phyloP scores from a whole-genome alignment of 37 sponge, comb jelly and placozoan species.

The Diacarnus erythraeanus region DNA sequence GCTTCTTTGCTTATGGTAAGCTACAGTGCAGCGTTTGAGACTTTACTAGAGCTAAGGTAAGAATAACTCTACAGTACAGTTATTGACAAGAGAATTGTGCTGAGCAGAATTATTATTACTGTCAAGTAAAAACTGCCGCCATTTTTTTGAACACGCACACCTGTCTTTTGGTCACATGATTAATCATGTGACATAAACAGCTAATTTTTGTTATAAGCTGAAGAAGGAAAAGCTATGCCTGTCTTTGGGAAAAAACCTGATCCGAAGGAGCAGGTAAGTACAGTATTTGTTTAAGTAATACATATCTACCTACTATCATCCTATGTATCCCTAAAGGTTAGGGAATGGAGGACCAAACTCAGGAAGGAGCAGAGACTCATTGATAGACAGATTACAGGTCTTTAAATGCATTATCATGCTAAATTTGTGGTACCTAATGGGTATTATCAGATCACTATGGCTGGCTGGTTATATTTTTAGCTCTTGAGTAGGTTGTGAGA shows the following conservation, averaged over 20 bases:
- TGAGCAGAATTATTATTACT: no score
- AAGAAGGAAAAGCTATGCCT: constrained; percentile 8
- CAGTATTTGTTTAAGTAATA: neutral
- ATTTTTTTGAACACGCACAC: constrained; percentile 15
- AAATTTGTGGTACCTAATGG: no score
- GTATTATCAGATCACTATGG: no score
- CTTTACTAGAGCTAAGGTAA: no score
- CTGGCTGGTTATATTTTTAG: no score
- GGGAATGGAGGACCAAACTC: constrained; percentile 86
- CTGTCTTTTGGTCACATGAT: neutral
- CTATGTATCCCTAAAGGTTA: constrained; percentile 50
- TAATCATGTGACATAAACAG: constrained; percentile 24
- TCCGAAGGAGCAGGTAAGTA: constrained; percentile 83
- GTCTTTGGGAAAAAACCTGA: constrained; percentile 79
- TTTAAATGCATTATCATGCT: no score
- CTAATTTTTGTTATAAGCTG: neutral
- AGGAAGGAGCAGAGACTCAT: constrained; percentile 92
- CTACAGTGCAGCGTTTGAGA: no score
- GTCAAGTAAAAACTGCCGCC: constrained; percentile 27
- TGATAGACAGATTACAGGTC: constrained; percentile 92
- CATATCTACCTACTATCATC: neutral
- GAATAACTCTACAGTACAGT: no score
- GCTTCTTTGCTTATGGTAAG: no score
- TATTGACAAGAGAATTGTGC: no score
- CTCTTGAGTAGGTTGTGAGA: no score